Base-by-base conservation (phyloP, 2,888 invertebrate genomes). In the Amphipoea lucens region DNA sequence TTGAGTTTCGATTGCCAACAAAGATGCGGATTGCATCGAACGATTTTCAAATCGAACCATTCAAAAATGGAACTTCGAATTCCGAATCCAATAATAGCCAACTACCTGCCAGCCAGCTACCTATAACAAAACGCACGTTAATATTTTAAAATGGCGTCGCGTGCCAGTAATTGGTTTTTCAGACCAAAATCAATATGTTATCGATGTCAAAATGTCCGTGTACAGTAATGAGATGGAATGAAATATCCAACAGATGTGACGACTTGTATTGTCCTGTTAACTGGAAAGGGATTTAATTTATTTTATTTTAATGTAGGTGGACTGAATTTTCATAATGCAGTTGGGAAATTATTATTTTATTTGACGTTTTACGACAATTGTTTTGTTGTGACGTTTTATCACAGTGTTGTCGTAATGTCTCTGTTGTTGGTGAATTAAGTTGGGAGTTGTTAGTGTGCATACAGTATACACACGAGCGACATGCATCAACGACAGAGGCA, bases 71-170 rank as follows among this genome's bases (percentile, higher is more conserved):
- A 67, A 62, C 42, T 54, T 62, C 51, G 20, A 45, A 66, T 67
- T 62, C 29, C 48, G 23, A 80, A 63, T 76, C 42, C 60, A 69
- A 62, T 69, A 84, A 69, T 51, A 14, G 60, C n/a, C 11, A 76
- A 54, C 48, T 69, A 57, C n/a, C 63, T 4, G 36, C 36, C 65
- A 65, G 65, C 65, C 65, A 65, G 65, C 51, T 74, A 67, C 65
- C 72, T 66, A 51, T 67, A 69, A 48, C 42, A 76, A 74, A 74
- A 72, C 57, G 45, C 60, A 74, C 36, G n/a, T 71, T 74, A 71
- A 65, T 68, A 68, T 80, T 87, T 71, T 68, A 79, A 84, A 83
- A 85, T 79, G 87, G 73, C 79, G 60, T 62, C 70, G 79, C 11
- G 12, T 66, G 36, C 23, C 68, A 51, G 57, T 86, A 79, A 79